Base-by-base conservation (phyloP, 1,140 invertebrate species). In the Drosophila oshimai region DNA sequence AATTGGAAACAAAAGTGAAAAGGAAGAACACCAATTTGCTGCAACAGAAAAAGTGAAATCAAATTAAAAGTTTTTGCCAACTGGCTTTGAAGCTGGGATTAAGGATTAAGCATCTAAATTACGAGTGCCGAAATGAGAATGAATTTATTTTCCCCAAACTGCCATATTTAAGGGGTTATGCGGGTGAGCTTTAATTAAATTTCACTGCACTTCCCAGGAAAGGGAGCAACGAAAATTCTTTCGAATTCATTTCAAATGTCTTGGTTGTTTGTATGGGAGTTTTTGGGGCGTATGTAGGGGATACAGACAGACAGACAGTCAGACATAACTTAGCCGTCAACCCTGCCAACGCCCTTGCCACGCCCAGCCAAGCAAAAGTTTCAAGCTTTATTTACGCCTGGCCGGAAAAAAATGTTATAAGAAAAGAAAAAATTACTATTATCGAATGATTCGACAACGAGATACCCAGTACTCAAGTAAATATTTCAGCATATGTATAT, bases 61-160 rank as follows among this genome's bases (percentile, higher is more conserved):
- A 84, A 84, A 86, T 84, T 86, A 86, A 83, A 84, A 86, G 69
- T 51, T 79, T 84, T 72, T 37, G 15, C 70, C 42, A 68, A 55
- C 50, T 65, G 70, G 18, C 53, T 57, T 57, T 57, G 53, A 33
- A 55, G 65, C 72, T 37, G n/a, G 55, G 58, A 79, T 84, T 86
- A 67, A 46, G 74, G 54, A 79, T 71, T 84, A 86, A 79, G 71
- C 65, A 42, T 42, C 55, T 62, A 68, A 62, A 86, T 79, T 79
- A 75, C 61, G 80, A 72, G 65, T 47, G 15, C 31, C 49, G 41
- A 57, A 73, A 58, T 29, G 58, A 58, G 41, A 44, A 68, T 24
- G 53, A 33, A 61, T 61, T 58, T 22, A 20, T 58, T 10, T 22
- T 13, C 6, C 53, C 26, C 57, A 42, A 42, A 39, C 22, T 33